These are phyloP conservation scores for Pollimyrus isidori DNA, from an alignment of 2,113 vertebrate genomes.

Conservation along the genomic window DNA sequence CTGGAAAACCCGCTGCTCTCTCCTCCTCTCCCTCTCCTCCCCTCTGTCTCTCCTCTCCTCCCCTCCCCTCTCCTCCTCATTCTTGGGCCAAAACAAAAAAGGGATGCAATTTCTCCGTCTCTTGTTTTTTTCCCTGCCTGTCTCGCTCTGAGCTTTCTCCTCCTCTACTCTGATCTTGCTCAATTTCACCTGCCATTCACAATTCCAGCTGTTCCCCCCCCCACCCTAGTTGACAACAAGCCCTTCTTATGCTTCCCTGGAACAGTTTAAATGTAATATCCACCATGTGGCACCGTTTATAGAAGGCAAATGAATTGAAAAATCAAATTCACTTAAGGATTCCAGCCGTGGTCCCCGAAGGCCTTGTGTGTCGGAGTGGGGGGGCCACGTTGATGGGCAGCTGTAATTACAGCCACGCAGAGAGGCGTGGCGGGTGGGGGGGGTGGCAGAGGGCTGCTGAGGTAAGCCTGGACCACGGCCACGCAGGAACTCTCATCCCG, in stretches of 20 bases:
- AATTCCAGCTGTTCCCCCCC: conserved; percentile 15
- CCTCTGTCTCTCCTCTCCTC: background rate
- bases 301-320: conserved; percentile 60
- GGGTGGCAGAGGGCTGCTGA: background rate
- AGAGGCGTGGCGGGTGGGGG: background rate
- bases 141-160: background rate
- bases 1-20: conserved; percentile 29
- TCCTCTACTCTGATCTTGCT: conserved; percentile 11
- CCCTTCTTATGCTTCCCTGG: conserved; percentile 35
- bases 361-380: conserved; percentile 38
- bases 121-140: conserved; percentile 14
- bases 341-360: conserved; percentile 36
- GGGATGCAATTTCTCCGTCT: conserved; percentile 33
- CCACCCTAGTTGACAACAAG: conserved; percentile 35
- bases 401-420: conserved; percentile 41
- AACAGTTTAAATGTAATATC: conserved; percentile 61
- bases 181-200: conserved; percentile 36
- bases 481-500: background rate
- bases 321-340: conserved; percentile 58
- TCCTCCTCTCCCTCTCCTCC: conserved; percentile 13
- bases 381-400: conserved; percentile 37
- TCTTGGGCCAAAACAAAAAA: conserved; percentile 38
- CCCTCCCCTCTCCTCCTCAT: background rate
- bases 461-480: background rate
- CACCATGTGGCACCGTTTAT: conserved; percentile 61